Conservation (phyloP, 2,888 invertebrate genomes). For the Taenaris catops region DNA sequence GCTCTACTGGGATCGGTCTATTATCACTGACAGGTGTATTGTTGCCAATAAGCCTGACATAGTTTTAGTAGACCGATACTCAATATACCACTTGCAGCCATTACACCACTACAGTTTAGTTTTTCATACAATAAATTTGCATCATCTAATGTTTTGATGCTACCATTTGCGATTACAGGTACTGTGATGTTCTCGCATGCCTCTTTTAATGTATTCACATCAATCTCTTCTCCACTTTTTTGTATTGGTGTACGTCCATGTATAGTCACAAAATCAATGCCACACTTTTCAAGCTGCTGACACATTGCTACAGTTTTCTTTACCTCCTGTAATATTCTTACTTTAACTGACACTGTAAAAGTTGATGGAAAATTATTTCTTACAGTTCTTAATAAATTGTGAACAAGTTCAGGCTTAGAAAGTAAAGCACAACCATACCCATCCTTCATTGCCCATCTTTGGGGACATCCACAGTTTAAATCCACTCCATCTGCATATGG, state of each 20-base stretch:
- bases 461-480: constrained; percentile 98
- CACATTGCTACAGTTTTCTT: constrained; percentile 89
- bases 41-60: no score
- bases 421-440: constrained; percentile 93
- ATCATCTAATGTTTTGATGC: constrained; percentile 86
- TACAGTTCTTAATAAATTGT: constrained; percentile 89
- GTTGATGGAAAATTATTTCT: constrained; percentile 84
- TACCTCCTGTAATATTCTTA: constrained; percentile 87
- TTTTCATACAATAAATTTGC: constrained; percentile 82
- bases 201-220: constrained; percentile 84
- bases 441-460: constrained; percentile 95
- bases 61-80: no score
- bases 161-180: constrained; percentile 97
- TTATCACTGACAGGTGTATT: no score
- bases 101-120: constrained; percentile 91
- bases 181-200: constrained; percentile 86
- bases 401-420: constrained; percentile 89
- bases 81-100: constrained; percentile 95
- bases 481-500: constrained; percentile 95
- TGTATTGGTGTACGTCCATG: constrained; percentile 95
- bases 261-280: constrained; percentile 92
- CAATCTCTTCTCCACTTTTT: constrained; percentile 85
- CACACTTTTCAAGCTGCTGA: constrained; percentile 88
- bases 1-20: no score
- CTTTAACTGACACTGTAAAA: constrained; percentile 95